Percentiles rank a stretch among this genome's conserved stretches.
phyloP scores from a whole-genome alignment of 1,140 invertebrate genomes.

The Platyscapa corneri region DNA sequence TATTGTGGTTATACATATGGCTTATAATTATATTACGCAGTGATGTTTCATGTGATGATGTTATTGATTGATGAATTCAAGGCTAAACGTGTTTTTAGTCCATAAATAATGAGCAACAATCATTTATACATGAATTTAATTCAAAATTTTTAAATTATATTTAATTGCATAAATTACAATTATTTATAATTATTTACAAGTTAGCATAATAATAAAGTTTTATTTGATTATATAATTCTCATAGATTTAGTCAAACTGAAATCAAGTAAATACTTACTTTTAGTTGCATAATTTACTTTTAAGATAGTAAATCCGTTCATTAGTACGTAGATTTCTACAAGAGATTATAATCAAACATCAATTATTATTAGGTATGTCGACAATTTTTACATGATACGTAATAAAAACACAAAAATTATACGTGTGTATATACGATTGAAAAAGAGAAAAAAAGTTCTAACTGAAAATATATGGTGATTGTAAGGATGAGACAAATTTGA shows the following conservation, averaged over 20 bases:
- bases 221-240: background rate
- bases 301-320: background rate
- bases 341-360: background rate
- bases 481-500: background rate
- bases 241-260: background rate
- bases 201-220: background rate
- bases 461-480: too few species aligned
- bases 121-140: background rate
- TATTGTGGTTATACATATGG: background rate
- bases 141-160: too few species aligned
- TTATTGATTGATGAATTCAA: conserved; percentile 37
- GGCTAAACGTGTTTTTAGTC: background rate
- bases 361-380: background rate
- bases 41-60: background rate
- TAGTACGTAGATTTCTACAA: background rate
- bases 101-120: background rate
- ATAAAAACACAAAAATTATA: too few species aligned
- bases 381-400: too few species aligned
- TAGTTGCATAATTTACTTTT: background rate
- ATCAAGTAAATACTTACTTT: background rate
- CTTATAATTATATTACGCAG: background rate
- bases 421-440: too few species aligned
- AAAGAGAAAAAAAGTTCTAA: too few species aligned
- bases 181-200: too few species aligned
- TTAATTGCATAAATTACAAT: too few species aligned